Base-by-base conservation (phyloP, 1,140 invertebrate genomes). In the Chionoecetes opilio region DNA sequence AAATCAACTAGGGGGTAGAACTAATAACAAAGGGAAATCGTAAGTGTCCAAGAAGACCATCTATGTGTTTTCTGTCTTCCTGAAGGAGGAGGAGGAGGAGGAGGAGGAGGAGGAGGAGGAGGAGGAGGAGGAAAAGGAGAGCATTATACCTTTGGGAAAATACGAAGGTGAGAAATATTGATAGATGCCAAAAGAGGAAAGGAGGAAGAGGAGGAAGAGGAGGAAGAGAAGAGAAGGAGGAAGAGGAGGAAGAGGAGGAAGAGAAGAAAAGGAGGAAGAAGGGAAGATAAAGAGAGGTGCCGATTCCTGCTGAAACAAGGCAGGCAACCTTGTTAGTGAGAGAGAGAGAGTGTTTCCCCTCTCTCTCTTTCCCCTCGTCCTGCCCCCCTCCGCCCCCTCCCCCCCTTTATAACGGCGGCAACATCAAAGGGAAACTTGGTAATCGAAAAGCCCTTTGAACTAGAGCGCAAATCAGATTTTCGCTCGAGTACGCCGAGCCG, bases 391-490 rank as follows among this genome's bases (percentile, higher is more conserved):
- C 35, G 82, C 63, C 75, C 34, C 82, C 94, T 63, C 29, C 38
- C 94, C 94, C 94, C 94, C 94, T 95, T 95, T 93, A 95, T 95
- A 95, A 93, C 91, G 91, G 84, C 94, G 94, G 94, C 91, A 93
- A 93, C 85, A 95, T 95, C 94, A 95, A 95, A 95, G 94, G 85
- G 94, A 95, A 95, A 95, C 91, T 95, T 95, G 94, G 94, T 95
- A 95, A 95, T 95, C 94, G 94, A 95, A 95, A 95, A 95, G 94
- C 94, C 94, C 94, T 95, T 95, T 95, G 94, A 95, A 95, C 94
- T 95, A 95, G 94, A 92, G 94, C 94, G 94, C 94, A 95, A 95
- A 95, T 95, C 94, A 95, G 94, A 95, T 95, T 95, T 95, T 95
- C 94, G 94, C 94, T 95, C 94, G 94, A 95, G 91, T 95, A 95